Evolutionary conservation across 2,888 invertebrate genomes (phyloP).

Genomic region (Cybosia mesomella): DNA sequence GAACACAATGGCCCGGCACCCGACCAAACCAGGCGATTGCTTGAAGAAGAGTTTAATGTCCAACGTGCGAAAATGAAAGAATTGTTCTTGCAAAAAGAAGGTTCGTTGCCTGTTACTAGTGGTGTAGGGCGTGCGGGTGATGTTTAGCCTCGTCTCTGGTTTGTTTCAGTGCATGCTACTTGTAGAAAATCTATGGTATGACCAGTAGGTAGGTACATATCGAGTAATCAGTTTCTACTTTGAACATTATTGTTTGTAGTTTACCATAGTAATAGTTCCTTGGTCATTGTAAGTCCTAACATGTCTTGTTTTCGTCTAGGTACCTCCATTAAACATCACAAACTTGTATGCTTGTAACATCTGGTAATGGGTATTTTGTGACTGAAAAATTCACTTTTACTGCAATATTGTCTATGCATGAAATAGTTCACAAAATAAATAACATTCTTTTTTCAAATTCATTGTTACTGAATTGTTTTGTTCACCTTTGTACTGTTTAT

Average conservation of each 20-base stretch:
- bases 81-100: conserved; percentile 97
- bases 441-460: not conserved
- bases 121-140: conserved; percentile 49
- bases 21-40: conserved; percentile 78
- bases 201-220: conserved; percentile 22
- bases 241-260: conserved; percentile 25
- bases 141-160: conserved; percentile 44
- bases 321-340: conserved; percentile 7
- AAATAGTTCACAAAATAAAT: conserved; percentile 1
- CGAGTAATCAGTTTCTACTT: conserved; percentile 22
- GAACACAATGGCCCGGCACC: conserved; percentile 61
- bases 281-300: conserved; percentile 15
- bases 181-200: conserved; percentile 21
- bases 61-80: conserved; percentile 98
- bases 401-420: not conserved
- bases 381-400: not conserved
- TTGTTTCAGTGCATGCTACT: conserved; percentile 46
- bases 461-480: not conserved
- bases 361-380: conserved; percentile 19
- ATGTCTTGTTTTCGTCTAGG: conserved; percentile 27
- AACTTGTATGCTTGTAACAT: conserved; percentile 27
- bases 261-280: conserved; percentile 17
- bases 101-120: conserved; percentile 79
- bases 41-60: conserved; percentile 95
- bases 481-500: not conserved